Conservation (phyloP, 1,140 invertebrate species). For the Cyphomyrmex costatus region DNA sequence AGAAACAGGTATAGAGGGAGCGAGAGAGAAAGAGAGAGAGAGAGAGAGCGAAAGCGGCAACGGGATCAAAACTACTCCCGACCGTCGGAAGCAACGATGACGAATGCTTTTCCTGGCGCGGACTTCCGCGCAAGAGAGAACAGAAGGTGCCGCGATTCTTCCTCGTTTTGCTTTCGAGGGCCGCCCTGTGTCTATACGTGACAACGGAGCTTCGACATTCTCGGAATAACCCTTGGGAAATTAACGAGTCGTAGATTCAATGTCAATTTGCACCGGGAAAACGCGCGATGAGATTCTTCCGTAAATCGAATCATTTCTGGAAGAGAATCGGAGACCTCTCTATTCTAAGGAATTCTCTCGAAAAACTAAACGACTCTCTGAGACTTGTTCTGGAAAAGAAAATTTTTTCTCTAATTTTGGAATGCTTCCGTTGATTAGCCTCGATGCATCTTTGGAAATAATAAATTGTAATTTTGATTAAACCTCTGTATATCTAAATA, state of each 20-base stretch:
- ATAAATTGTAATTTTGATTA: background rate
- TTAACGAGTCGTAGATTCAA: constrained; percentile 51
- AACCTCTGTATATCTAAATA: background rate
- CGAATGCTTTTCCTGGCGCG: constrained; percentile 47
- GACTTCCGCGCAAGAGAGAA: constrained; percentile 24
- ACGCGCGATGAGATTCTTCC: background rate
- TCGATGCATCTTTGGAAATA: background rate
- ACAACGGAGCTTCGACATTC: constrained; percentile 35
- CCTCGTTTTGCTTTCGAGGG: constrained; percentile 37
- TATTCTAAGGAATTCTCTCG: background rate
- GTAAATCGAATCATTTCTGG: constrained; percentile 27
- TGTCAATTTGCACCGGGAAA: constrained; percentile 40
- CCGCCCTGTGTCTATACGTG: background rate
- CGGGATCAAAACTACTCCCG: constrained; percentile 52
- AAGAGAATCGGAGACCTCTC: constrained; percentile 9
- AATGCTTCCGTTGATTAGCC: background rate
- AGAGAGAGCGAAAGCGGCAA: constrained; percentile 19
- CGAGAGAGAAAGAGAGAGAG: background rate
- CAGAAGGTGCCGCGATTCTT: constrained; percentile 43
- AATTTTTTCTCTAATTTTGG: background rate
- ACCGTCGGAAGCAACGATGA: constrained; percentile 59
- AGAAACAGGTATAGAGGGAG: background rate
- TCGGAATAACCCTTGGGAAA: constrained; percentile 46
- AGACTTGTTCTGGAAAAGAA: background rate
- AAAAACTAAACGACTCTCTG: background rate